phyloP scores from a whole-genome alignment of 2,888 invertebrate species.

The Disparrhopalites patrizii region DNA sequence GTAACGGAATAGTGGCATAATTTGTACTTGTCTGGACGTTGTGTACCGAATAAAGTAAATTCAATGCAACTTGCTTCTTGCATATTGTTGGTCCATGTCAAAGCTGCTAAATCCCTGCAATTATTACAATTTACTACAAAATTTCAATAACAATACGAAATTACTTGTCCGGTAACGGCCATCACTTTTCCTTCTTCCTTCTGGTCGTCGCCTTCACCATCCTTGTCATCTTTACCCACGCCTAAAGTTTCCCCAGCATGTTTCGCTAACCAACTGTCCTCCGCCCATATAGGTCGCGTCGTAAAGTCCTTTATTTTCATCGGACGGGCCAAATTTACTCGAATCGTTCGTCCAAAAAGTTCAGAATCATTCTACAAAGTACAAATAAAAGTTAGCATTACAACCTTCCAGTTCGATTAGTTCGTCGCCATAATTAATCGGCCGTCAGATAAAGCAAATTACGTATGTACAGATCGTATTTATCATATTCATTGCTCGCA shows the following conservation, averaged over 20 bases:
- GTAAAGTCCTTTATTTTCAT: constrained; percentile 95
- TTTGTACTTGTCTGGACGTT: too few relatives aligned
- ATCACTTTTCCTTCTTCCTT: not conserved
- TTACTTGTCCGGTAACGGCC: not conserved
- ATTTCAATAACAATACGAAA: too few relatives aligned
- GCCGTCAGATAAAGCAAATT: not conserved
- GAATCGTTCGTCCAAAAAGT: constrained; percentile 89
- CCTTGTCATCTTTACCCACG: constrained; percentile 49
- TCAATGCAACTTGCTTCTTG: too few relatives aligned
- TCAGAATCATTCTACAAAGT: constrained; percentile 87
- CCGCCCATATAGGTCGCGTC: constrained; percentile 94
- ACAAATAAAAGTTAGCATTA: constrained; percentile 4
- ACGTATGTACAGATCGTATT: not conserved
- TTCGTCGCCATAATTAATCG: not conserved
- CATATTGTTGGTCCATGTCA: too few relatives aligned
- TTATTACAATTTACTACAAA: too few relatives aligned
- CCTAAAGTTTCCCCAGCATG: constrained; percentile 85
- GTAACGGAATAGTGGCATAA: too few relatives aligned
- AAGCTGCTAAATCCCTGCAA: too few relatives aligned
- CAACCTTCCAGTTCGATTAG: constrained; percentile 6
- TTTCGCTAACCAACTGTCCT: constrained; percentile 96
- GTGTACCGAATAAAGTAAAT: too few relatives aligned
- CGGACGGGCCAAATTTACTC: constrained; percentile 95
- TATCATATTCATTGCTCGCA: not conserved
- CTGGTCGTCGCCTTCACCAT: constrained; percentile 52